Evolutionary conservation across 2,113 vertebrate species (phyloP).

Genomic region (Limnothrissa miodon): DNA sequence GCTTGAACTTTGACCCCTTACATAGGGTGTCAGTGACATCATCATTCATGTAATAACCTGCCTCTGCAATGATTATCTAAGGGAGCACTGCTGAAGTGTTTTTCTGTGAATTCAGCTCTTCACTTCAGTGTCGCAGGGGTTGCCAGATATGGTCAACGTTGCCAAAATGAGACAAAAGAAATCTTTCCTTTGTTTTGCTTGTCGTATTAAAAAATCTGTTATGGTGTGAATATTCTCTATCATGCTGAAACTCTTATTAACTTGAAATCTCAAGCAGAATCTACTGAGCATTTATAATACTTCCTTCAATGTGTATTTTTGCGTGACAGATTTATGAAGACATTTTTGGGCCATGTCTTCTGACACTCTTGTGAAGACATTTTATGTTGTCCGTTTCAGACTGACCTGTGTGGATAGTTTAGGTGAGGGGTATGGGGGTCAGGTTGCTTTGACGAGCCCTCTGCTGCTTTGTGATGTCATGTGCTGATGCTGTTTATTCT

Average conservation of each 20-base stretch:
- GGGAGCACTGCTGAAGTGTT: background rate
- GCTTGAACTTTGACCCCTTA: background rate
- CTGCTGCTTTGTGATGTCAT: conserved; percentile 6
- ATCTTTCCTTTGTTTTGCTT: background rate
- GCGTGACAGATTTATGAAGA: background rate
- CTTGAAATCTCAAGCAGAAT: background rate
- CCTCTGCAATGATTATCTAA: background rate
- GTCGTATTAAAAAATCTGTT: background rate
- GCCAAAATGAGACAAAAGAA: conserved; percentile 2
- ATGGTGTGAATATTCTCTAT: background rate
- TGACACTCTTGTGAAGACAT: background rate
- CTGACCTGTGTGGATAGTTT: background rate
- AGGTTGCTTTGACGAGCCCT: background rate
- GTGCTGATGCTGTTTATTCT: background rate
- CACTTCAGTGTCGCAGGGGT: background rate
- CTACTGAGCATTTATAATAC: conserved; percentile 1
- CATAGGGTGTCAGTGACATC: background rate
- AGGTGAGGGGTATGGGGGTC: background rate
- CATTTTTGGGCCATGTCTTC: conserved; percentile 4
- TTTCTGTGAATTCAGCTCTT: background rate
- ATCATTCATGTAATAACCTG: conserved; percentile 1
- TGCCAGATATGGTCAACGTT: background rate
- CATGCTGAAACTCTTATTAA: background rate
- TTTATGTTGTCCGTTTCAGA: background rate
- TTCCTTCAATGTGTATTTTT: background rate